These are phyloP conservation scores for Poeciliopsis gracilis DNA, from an alignment of 2,797 vertebrate species.

Conservation along the genomic window DNA sequence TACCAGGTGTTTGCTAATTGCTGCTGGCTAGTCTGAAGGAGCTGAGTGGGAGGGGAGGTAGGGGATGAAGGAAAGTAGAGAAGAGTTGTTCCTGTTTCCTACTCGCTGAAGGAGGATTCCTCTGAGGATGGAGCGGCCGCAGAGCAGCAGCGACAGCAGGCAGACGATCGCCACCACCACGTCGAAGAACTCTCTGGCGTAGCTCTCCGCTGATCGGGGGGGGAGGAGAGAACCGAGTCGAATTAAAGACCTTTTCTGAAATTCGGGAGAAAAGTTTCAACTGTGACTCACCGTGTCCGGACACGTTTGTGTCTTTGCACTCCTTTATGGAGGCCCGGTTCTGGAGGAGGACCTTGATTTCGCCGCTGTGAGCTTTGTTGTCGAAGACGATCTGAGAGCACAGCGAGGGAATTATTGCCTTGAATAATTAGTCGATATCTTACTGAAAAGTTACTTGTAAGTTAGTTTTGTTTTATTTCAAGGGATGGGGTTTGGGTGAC, in stretches of 20 bases:
- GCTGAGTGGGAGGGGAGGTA: no score
- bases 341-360: constrained; percentile 85
- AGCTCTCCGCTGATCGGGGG: constrained; percentile 82
- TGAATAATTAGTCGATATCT: no score
- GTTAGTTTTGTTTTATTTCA: no score
- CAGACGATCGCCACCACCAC: constrained; percentile 86
- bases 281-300: constrained; percentile 84
- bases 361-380: constrained; percentile 91
- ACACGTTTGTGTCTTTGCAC: constrained; percentile 88
- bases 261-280: background rate
- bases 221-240: background rate
- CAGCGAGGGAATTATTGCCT: background rate
- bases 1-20: no score
- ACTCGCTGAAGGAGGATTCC: constrained; percentile 89
- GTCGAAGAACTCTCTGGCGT: constrained; percentile 86
- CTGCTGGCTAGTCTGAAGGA: no score
- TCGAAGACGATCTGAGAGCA: constrained; percentile 86
- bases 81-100: constrained; percentile 24
- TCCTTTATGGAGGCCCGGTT: constrained; percentile 87
- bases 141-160: constrained; percentile 87
- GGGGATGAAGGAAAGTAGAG: background rate
- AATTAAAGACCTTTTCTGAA: background rate
- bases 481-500: no score
- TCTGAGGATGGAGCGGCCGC: constrained; percentile 88
- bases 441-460: no score